Evolutionary conservation across 2,888 invertebrate genomes (phyloP).

Genomic region (Pyrocoelia pectoralis): DNA sequence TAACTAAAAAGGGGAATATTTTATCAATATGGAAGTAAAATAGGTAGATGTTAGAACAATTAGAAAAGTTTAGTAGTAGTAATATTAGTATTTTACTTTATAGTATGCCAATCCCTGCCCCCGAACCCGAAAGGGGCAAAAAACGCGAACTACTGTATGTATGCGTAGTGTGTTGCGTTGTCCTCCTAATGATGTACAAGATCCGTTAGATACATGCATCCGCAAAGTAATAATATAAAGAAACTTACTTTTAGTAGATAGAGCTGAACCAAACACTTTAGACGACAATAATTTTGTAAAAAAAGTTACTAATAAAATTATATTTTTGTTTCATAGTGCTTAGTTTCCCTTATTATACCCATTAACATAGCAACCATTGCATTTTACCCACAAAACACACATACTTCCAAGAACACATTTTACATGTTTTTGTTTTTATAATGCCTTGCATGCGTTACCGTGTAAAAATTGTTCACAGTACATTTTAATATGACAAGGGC

Average conservation of each 20-base stretch:
- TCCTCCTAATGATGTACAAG: conserved; percentile 60
- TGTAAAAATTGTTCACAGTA: not conserved
- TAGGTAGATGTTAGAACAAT: not conserved
- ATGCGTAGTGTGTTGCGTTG: conserved; percentile 61
- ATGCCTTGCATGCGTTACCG: conserved; percentile 4
- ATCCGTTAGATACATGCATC: conserved; percentile 49
- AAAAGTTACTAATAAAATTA: conserved; percentile 2
- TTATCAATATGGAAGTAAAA: not conserved
- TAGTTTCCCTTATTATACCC: not conserved
- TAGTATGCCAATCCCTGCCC: conserved; percentile 61
- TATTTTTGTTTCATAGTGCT: conserved; percentile 13
- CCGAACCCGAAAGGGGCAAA: conserved; percentile 60
- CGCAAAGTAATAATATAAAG: conserved; percentile 22
- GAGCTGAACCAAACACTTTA: conserved; percentile 24
- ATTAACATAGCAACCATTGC: not conserved
- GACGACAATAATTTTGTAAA: conserved; percentile 33
- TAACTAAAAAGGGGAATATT: not conserved
- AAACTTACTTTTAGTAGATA: conserved; percentile 25
- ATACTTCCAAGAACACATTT: not conserved
- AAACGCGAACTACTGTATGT: conserved; percentile 62
- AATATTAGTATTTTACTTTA: conserved; percentile 49
- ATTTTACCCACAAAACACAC: conserved; percentile 3
- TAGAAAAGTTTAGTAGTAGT: conserved; percentile 34
- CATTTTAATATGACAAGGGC: too few species aligned
- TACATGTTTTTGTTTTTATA: not conserved